Base-by-base conservation (phyloP, 1,140 invertebrate genomes). In the Odontomachus brunneus region DNA sequence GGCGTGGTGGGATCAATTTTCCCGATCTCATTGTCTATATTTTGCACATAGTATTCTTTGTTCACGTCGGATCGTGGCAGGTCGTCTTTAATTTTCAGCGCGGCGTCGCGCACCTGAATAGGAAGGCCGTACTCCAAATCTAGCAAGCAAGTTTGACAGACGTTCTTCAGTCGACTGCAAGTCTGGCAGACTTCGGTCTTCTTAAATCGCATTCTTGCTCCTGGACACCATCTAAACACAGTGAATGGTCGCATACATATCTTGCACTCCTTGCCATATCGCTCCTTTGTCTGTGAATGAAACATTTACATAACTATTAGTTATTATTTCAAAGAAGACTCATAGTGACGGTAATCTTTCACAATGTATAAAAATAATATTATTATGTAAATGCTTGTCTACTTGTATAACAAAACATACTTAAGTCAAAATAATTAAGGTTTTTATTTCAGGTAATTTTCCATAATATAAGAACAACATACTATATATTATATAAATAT, bases 101-200 rank as follows among this genome's bases (percentile, higher is more conserved):
- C 99, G 17, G 98, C 97, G 95, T 99, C 99, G 87, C 99, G 95
- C 4, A 99, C 99, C 96, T 98, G 97, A 87, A 98, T 98, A 0
- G 97, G 98, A 17, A 98, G 91, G 72, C 99, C 99, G 95, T 99
- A 99, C 93, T 99, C 99, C 63, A 99, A 95, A 94, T 99, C 99
- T 44, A 99, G 93, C 2, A 99, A 94, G 94, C 99, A 99, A 2
- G 99, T 99, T 93, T 99, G 99, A 94, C 99, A 99, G 0, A 99
- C 99, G 95, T 99, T 99, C 92, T 99, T 99, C 17, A 99, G 91
- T 88, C 99, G 98, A 63, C 98, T 98, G 94, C 99, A 99, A 0
- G 99, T 99, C 92, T 99, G 99, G 94, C 99, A 99, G 12, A 99
- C 97, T 95, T 99, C 99, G 0, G 99, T 99, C 92, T 99, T 99